Conservation (phyloP, 2,888 invertebrate genomes). For the Macrophya alboannulata region DNA sequence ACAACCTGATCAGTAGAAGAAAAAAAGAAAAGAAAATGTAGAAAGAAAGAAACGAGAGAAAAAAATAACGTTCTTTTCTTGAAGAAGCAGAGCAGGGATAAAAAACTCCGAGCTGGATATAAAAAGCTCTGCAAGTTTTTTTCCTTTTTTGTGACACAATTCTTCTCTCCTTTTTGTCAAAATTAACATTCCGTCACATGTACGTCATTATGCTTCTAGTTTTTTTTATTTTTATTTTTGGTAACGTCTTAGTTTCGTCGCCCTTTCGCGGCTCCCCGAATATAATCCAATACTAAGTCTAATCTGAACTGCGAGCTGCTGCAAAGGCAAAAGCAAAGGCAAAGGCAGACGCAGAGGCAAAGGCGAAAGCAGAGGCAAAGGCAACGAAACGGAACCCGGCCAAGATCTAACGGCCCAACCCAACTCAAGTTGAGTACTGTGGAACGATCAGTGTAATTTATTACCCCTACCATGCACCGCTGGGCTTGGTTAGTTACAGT, state of each 20-base stretch:
- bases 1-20: neutral
- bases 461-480: neutral
- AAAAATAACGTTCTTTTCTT: neutral
- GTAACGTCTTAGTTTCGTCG: neutral
- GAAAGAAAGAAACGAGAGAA: neutral
- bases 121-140: neutral
- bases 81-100: neutral
- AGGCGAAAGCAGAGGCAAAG: neutral
- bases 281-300: conserved; percentile 13
- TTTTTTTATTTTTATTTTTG: neutral
- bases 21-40: neutral
- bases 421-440: conserved; percentile 38
- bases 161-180: no score
- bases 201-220: neutral
- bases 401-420: conserved; percentile 33
- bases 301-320: neutral
- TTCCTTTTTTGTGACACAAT: neutral
- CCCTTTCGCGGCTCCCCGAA: conserved; percentile 2
- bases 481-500: neutral
- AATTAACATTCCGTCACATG: no score
- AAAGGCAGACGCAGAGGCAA: neutral
- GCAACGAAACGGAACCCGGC: conserved; percentile 36
- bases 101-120: neutral
- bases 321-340: neutral
- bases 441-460: conserved; percentile 39